A percentile compares a stretch with the other conserved stretches of the same genome.
Evolutionary conservation across 2,888 invertebrate genomes (phyloP).

Genomic region (Polietes domitor): DNA sequence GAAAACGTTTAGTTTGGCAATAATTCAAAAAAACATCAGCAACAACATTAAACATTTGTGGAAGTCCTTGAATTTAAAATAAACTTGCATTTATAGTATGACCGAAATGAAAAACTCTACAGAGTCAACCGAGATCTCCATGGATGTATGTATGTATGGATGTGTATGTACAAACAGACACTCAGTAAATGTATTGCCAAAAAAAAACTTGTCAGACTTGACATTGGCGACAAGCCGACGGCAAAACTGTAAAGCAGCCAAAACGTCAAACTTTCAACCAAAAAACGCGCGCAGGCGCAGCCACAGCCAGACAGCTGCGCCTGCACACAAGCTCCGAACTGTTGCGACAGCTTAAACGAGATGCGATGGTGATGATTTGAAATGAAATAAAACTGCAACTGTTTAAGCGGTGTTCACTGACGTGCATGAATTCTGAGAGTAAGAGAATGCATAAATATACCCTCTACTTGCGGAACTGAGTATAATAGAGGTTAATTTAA

Average conservation of each 20-base stretch:
- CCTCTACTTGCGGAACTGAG: too few relatives aligned
- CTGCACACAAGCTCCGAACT: slow-evolving; percentile 19
- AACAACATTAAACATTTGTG: slow-evolving; percentile 52
- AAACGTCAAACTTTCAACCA: slow-evolving; percentile 23
- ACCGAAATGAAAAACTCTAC: background rate
- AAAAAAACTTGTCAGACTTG: slow-evolving; percentile 66
- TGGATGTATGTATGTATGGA: background rate
- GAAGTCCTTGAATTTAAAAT: slow-evolving; percentile 63
- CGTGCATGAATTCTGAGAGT: too few relatives aligned
- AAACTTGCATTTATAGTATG: slow-evolving; percentile 41
- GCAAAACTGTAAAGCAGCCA: slow-evolving; percentile 57
- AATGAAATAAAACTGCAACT: slow-evolving; percentile 51
- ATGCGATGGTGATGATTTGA: slow-evolving; percentile 7
- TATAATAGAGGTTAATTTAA: too few relatives aligned
- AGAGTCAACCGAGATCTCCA: slow-evolving; percentile 5
- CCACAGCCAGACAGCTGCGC: background rate
- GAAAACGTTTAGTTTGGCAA: background rate
- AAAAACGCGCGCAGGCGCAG: slow-evolving; percentile 60
- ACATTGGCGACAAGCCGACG: slow-evolving; percentile 66
- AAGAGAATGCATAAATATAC: too few relatives aligned
- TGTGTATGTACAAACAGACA: too few relatives aligned
- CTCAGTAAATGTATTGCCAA: slow-evolving; percentile 48
- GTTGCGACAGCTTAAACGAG: slow-evolving; percentile 28
- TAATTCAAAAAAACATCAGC: slow-evolving; percentile 15
- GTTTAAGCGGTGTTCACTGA: too few relatives aligned